Evolutionary conservation across 2,797 vertebrate genomes (phyloP).

Genomic region (Eidolon dupreanum): DNA sequence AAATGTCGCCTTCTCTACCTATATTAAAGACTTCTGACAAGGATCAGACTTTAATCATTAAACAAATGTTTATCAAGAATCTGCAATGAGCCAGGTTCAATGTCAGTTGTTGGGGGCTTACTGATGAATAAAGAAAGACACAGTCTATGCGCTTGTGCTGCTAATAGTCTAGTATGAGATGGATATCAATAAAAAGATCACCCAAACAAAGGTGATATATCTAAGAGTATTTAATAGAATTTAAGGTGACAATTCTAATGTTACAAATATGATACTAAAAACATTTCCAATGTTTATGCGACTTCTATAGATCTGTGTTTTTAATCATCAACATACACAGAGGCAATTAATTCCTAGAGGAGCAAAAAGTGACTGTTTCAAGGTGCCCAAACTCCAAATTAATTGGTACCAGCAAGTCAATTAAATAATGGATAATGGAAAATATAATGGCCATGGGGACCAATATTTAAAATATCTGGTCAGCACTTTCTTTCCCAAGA

Average conservation of each 20-base stretch:
- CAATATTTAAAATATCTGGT: slow-evolving; percentile 41
- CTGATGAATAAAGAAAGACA: neutral
- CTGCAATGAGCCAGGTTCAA: neutral
- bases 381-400: slow-evolving; percentile 35
- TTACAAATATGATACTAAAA: neutral
- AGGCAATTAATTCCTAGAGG: slow-evolving; percentile 27
- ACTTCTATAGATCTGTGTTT: neutral
- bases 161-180: neutral
- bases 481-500: slow-evolving; percentile 64
- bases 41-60: neutral
- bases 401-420: slow-evolving; percentile 61
- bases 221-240: neutral
- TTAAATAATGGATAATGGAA: slow-evolving; percentile 66
- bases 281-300: neutral
- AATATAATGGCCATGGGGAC: slow-evolving; percentile 41
- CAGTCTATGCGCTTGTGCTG: neutral
- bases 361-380: neutral
- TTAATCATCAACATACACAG: slow-evolving; percentile 6
- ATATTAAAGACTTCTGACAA: neutral
- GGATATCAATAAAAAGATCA: neutral
- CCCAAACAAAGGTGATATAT: neutral
- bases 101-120: neutral
- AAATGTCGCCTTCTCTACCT: neutral
- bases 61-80: neutral
- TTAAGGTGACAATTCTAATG: neutral